phyloP scores from a whole-genome alignment of 30 jellyfish, hydroid and myxozoan genomes.

The Hydractinia symbiolongicarpus region DNA sequence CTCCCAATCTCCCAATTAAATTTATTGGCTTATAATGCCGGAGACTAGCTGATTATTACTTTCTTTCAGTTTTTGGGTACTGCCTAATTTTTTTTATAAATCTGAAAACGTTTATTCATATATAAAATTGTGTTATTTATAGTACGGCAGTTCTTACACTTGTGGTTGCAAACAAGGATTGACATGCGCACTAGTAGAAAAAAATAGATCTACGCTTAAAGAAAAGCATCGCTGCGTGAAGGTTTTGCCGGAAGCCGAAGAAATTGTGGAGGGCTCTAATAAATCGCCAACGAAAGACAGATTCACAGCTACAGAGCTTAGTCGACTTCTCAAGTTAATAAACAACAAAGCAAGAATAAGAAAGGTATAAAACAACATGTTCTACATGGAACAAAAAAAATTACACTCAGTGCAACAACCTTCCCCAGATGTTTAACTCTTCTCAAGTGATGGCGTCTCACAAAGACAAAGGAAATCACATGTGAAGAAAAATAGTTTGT shows the following conservation, averaged over 20 bases:
- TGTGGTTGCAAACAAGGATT: conserved; percentile 11
- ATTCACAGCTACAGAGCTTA: conserved; percentile 7
- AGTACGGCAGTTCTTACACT: neutral
- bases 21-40: no score
- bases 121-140: neutral
- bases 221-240: conserved; percentile 9
- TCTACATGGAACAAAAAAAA: no score
- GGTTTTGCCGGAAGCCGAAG: neutral
- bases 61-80: no score
- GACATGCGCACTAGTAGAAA: conserved; percentile 9
- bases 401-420: no score
- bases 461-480: no score
- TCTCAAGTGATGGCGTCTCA: no score
- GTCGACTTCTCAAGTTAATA: neutral
- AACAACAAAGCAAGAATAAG: neutral
- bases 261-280: neutral
- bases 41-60: no score
- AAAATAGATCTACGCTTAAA: neutral
- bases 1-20: no score
- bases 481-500: no score
- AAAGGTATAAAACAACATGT: neutral
- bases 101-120: neutral
- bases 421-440: no score
- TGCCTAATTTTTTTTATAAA: neutral
- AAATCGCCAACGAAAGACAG: no score